Evolutionary conservation across 2,797 vertebrate genomes (phyloP), one percentile per base, ranked within the genome.

Genomic region (Aplochiton taeniatus): DNA sequence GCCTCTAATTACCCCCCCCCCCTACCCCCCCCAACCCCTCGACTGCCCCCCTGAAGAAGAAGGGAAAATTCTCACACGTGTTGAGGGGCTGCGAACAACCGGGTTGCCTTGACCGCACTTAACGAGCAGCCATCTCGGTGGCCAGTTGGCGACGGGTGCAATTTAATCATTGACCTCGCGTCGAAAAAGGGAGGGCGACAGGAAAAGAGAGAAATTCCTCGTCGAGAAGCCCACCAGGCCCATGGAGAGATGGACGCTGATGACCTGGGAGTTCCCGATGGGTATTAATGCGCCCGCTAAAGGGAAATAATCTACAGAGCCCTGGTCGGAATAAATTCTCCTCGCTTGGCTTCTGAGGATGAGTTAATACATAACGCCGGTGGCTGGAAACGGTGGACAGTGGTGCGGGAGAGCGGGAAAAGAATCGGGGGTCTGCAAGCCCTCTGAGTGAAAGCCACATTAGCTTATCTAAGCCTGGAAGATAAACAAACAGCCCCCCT

Each of bases 61-160:
- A n/a, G n/a, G n/a, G n/a, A n/a, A 92, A 88, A 92, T 82, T 85
- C 86, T 83, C 82, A 87, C 91, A 92, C 90, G 92, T 92, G 90
- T 87, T 83, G 82, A 77, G 81, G 82, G 69, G 81, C 85, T 83
- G 78, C 31, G 6, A 88, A 87, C 90, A 90, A 89, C 87, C 89
- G 87, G 86, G 84, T 85, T 68, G 75, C 83, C 89, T 85, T 85
- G 86, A 88, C 82, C 79, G 90, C 83, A 77, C 76, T 73, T 72
- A 63, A 72, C 74, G 81, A 75, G 68, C 72, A 81, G 76, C 57
- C 80, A 85, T 77, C 68, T 69, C 73, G 51, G 84, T 18, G 14
- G 62, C 77, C 83, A 82, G 73, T 79, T 84, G 83, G 77, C 79
- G 61, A 48, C 51, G 64, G 13, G 68, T 77, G 70, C 77, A 53